Conservation (phyloP, 2,888 invertebrate species). For the Oxyteleia sp. region DNA sequence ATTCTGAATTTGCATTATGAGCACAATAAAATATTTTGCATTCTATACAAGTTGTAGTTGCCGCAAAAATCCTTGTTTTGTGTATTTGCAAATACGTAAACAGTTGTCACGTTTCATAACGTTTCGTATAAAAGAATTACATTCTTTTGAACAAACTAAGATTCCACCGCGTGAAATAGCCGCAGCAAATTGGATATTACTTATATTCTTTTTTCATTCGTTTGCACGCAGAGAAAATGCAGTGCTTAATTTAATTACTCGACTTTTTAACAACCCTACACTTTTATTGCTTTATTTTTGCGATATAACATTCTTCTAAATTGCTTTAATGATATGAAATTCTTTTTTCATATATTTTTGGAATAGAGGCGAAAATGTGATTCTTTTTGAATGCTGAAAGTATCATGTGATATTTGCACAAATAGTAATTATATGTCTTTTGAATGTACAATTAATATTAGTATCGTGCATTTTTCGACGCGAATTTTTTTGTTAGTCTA, state of each 20-base stretch:
- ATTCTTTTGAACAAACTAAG: conserved; percentile 28
- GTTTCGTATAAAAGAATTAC: background rate
- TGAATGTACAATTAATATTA: too few species aligned
- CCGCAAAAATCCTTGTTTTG: conserved; percentile 38
- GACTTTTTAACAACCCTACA: too few species aligned
- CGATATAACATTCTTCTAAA: too few species aligned
- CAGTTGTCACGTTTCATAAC: conserved; percentile 21
- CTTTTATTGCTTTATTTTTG: too few species aligned
- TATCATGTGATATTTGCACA: too few species aligned
- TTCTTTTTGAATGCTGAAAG: too few species aligned
- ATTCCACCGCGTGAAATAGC: background rate
- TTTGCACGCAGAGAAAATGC: background rate
- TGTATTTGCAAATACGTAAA: conserved; percentile 47
- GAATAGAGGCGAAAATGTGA: too few species aligned
- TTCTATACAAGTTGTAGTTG: conserved; percentile 44
- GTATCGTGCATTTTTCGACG: too few species aligned
- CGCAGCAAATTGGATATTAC: conserved; percentile 1
- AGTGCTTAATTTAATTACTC: background rate
- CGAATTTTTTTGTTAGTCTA: too few species aligned
- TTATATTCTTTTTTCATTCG: background rate
- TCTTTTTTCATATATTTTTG: too few species aligned
- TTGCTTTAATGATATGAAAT: too few species aligned
- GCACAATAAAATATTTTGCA: conserved; percentile 62
- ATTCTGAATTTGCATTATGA: conserved; percentile 67
- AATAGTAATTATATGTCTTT: too few species aligned